These are phyloP conservation scores for Disparrhopalites patrizii DNA, from an alignment of 2,888 invertebrate genomes.

Conservation along the genomic window DNA sequence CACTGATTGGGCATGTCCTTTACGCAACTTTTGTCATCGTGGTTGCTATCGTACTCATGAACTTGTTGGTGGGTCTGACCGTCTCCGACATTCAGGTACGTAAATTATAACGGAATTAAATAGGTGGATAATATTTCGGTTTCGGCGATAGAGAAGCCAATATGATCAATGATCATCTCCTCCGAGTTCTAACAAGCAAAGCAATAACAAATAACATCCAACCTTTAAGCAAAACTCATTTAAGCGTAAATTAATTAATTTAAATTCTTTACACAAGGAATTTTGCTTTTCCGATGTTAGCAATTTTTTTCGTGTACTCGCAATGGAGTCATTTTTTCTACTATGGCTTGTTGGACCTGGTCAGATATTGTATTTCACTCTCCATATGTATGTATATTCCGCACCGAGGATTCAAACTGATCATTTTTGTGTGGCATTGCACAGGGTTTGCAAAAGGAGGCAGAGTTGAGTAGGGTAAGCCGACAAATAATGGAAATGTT, in stretches of 20 bases:
- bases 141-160: too few relatives aligned
- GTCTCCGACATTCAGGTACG: conserved; percentile 47
- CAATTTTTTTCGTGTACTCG: too few relatives aligned
- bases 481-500: conserved; percentile 45
- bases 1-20: conserved; percentile 42
- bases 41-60: conserved; percentile 46
- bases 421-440: neutral
- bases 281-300: too few relatives aligned
- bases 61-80: conserved; percentile 36
- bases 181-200: too few relatives aligned
- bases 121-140: too few relatives aligned
- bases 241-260: too few relatives aligned
- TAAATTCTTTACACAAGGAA: too few relatives aligned
- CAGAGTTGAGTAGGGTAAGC: conserved; percentile 37
- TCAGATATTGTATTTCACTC: neutral
- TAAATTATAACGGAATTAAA: too few relatives aligned
- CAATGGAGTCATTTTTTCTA: too few relatives aligned
- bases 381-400: neutral
- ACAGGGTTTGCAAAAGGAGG: conserved; percentile 45
- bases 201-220: too few relatives aligned
- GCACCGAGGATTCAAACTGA: neutral
- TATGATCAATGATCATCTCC: too few relatives aligned
- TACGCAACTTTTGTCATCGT: conserved; percentile 47
- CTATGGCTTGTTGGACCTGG: neutral
- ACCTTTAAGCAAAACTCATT: too few relatives aligned